Evolutionary conservation across 2,888 invertebrate genomes (phyloP), one percentile per base, ranked within the genome.

Genomic region (Patella caerulea): DNA sequence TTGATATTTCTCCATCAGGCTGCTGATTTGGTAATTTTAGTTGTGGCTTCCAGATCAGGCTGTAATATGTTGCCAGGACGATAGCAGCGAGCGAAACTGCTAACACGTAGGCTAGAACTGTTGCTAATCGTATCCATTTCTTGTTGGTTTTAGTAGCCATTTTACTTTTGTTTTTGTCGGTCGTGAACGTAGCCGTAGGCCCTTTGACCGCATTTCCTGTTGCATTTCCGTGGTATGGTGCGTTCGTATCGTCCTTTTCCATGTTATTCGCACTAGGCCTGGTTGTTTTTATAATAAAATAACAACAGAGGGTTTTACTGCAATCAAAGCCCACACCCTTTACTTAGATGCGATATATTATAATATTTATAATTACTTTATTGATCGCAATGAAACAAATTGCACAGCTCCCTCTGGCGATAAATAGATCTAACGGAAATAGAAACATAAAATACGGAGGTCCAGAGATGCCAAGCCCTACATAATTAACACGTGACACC

Each of bases 11-110:
- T n/a, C 80, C 79, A 1, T 79, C 71, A 15, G 83, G 76, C 11
- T 83, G 72, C 15, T 83, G 73, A 5, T 85, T 81, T 34, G 84
- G 81, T 7, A 83, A 84, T 77, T 86, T 88, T 19, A 90, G 82
- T 78, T 94, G 94, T 29, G 97, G 97, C 92, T 96, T 95, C 97
- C 98, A 98, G 91, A 98, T 94, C 93, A 97, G 96, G 87, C 96
- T 95, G 93, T 98, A 98, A 93, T 98, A 98, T 75, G 97, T 94
- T 17, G 97, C 97, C 83, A 98, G 94, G 93, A 97, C 96, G 88
- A 97, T 97, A 75, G 97, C 98, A 29, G 97, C 97, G 89, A 97
- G 93, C 71, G 97, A 98, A 86, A 98, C 98, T 91, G 96, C 96
- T 92, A 98, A 95, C 85, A 98, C 95, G 93, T 98, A 98, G 75